Conservation (phyloP, 2,797 vertebrate genomes). For the Peromyscus attwateri region DNA sequence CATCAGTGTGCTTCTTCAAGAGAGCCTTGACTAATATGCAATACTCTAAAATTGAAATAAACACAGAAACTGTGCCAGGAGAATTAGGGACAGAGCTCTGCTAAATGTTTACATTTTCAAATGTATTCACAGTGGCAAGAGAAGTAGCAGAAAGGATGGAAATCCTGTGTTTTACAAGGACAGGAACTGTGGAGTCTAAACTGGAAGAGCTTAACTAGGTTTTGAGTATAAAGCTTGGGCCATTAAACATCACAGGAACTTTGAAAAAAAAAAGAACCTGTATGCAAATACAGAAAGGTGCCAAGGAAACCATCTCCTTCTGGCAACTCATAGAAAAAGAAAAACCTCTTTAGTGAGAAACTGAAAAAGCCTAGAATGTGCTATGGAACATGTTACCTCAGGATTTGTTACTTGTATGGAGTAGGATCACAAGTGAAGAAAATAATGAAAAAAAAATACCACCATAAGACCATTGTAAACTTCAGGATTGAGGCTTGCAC, state of each 20-base stretch:
- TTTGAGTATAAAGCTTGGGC: not conserved
- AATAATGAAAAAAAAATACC: slow-evolving; percentile 17
- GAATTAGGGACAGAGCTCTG: not conserved
- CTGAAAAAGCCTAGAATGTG: not conserved
- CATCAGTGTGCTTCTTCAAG: not conserved
- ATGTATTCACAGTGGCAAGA: not conserved
- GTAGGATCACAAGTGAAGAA: not conserved
- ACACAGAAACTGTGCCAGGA: not conserved
- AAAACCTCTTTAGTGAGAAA: not conserved
- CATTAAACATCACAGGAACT: not conserved
- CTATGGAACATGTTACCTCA: not conserved
- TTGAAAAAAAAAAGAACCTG: not conserved
- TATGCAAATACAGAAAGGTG: not conserved
- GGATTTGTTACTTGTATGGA: not conserved
- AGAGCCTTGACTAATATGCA: not conserved
- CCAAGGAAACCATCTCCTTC: not conserved
- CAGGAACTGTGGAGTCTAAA: not conserved
- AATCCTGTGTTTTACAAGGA: not conserved
- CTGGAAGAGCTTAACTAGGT: not conserved
- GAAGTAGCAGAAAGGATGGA: not conserved
- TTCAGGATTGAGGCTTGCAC: slow-evolving; percentile 21
- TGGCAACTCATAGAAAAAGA: not conserved
- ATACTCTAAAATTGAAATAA: not conserved
- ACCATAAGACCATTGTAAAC: slow-evolving; percentile 5
- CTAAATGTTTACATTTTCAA: not conserved